Percentiles rank a stretch among this genome's conserved stretches.
Conservation (phyloP, 2,888 invertebrate genomes). For the Andrena praecox region DNA sequence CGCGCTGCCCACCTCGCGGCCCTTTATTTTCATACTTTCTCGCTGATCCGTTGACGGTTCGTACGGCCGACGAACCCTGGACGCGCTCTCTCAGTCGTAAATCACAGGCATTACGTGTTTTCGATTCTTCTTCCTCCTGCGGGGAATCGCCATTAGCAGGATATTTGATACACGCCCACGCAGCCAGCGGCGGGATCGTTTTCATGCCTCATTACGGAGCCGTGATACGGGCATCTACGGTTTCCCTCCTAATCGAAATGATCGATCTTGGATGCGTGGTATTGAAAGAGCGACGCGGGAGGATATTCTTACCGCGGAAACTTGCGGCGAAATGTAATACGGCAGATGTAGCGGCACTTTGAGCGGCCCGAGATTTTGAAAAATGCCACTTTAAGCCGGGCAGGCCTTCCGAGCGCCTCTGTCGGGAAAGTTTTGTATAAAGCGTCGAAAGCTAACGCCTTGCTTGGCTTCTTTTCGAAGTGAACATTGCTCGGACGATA, state of each 20-base stretch:
- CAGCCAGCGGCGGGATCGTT: constrained; percentile 49
- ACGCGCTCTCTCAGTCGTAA: constrained; percentile 33
- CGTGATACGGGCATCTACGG: constrained; percentile 20
- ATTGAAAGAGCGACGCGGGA: background rate
- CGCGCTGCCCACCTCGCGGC: background rate
- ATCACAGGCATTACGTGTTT: constrained; percentile 51
- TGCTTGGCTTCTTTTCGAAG: no score
- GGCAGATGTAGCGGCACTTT: background rate
- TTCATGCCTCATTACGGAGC: constrained; percentile 61
- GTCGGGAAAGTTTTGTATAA: no score
- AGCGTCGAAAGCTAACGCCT: no score
- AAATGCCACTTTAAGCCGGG: no score
- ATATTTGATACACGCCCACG: constrained; percentile 58
- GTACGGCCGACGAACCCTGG: constrained; percentile 24
- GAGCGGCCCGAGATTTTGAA: no score
- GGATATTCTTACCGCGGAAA: background rate
- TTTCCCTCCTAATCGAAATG: constrained; percentile 43
- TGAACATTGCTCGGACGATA: no score
- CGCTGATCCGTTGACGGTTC: background rate
- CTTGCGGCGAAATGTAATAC: background rate
- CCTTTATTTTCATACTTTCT: background rate
- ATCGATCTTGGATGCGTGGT: constrained; percentile 16
- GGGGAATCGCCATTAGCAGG: constrained; percentile 56
- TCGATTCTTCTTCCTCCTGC: constrained; percentile 46
- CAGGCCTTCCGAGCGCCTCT: no score